Percentiles rank a stretch among this genome's conserved stretches.
These are phyloP conservation scores for Sebastiscus albofasciatus DNA, from an alignment of 2,797 vertebrate species.

Conservation along the genomic window DNA sequence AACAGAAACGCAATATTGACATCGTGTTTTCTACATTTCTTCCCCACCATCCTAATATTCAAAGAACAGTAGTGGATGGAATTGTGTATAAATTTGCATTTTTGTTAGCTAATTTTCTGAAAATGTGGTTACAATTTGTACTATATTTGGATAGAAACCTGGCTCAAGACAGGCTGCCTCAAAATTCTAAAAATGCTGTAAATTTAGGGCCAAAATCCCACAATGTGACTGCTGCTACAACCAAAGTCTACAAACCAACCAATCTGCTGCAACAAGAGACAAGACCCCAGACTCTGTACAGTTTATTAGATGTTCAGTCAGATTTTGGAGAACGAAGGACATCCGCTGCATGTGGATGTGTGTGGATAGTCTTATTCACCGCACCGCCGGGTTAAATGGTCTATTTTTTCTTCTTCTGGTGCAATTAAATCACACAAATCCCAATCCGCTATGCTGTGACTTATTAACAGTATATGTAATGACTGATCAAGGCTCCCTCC, in stretches of 20 bases:
- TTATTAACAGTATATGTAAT: background rate
- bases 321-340: too few relatives aligned
- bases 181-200: background rate
- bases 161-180: background rate
- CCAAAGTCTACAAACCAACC: background rate
- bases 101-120: background rate
- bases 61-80: background rate
- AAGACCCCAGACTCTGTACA: background rate
- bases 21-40: background rate
- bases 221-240: background rate
- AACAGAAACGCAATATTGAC: background rate
- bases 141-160: background rate
- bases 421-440: background rate
- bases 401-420: background rate
- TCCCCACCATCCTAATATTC: background rate
- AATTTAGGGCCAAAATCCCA: background rate
- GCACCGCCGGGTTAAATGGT: background rate
- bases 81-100: background rate
- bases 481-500: background rate
- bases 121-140: background rate
- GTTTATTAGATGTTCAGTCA: background rate
- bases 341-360: background rate
- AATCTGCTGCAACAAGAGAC: background rate
- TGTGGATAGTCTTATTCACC: background rate
- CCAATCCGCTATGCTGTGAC: background rate